A percentile compares a stretch with the other conserved stretches of the same genome.
Conservation (phyloP, 1,140 invertebrate genomes). For the Orchestia grillus region DNA sequence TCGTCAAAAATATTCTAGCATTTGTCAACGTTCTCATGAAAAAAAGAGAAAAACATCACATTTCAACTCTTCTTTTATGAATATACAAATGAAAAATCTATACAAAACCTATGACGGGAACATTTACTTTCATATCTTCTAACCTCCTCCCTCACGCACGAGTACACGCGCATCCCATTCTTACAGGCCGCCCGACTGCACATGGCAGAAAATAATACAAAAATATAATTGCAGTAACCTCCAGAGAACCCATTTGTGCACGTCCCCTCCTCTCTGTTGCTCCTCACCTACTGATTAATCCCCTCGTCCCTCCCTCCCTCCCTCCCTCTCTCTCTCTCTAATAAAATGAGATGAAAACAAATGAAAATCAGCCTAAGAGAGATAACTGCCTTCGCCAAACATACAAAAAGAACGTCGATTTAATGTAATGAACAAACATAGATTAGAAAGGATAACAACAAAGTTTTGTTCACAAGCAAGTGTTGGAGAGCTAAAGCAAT, state of each 20-base stretch:
- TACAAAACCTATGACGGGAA: neutral
- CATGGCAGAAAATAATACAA: no score
- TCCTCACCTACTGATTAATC: no score
- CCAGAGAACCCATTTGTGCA: neutral
- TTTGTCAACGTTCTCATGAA: no score
- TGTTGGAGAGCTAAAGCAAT: neutral
- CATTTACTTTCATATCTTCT: neutral
- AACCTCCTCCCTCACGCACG: neutral
- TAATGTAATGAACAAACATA: neutral
- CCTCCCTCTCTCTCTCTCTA: neutral
- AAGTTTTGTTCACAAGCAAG: neutral
- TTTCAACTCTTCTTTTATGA: no score
- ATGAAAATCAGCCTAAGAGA: neutral
- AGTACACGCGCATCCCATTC: neutral
- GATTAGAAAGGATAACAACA: neutral
- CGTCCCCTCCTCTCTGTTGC: no score
- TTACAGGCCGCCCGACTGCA: neutral
- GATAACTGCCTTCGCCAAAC: neutral
- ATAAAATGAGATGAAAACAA: neutral
- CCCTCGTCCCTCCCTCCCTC: neutral
- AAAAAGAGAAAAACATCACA: no score
- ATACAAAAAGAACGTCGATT: no score
- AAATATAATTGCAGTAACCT: neutral
- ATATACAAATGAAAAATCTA: no score
- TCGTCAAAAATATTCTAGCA: no score